Conservation (phyloP, 2,113 vertebrate species). For the Furnarius figulus region DNA sequence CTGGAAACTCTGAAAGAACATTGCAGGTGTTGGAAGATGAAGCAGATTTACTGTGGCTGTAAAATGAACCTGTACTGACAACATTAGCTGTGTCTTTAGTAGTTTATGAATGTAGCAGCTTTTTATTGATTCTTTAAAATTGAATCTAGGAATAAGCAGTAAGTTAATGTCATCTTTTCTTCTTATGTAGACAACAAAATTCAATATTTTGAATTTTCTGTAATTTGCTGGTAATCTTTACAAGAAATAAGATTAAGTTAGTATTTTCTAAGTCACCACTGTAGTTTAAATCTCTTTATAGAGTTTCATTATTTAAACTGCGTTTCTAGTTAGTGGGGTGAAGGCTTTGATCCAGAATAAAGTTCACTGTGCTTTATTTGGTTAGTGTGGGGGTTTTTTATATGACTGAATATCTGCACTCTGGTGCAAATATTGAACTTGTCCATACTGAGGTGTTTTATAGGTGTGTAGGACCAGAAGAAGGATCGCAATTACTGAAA, state of each 20-base stretch:
- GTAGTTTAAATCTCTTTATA: neutral
- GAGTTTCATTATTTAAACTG: neutral
- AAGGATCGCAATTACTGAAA: neutral
- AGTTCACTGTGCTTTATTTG: neutral
- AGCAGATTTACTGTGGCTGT: conserved; percentile 23
- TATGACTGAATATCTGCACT: neutral
- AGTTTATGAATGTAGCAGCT: conserved; percentile 55
- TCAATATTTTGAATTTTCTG: conserved; percentile 60
- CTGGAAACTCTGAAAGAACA: conserved; percentile 4
- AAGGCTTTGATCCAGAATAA: neutral
- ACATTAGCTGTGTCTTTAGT: conserved; percentile 37
- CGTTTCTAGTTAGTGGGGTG: neutral
- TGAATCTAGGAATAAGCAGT: conserved; percentile 35
- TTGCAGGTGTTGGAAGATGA: neutral
- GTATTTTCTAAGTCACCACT: neutral
- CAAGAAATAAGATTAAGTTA: conserved; percentile 14
- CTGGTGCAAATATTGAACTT: neutral
- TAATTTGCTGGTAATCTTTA: conserved; percentile 54
- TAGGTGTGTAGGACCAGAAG: neutral
- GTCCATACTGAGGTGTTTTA: neutral
- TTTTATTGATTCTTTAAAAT: conserved; percentile 57
- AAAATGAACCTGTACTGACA: conserved; percentile 23
- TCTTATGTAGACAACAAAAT: neutral
- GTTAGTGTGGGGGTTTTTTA: neutral
- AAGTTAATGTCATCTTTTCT: conserved; percentile 45